Conservation (phyloP, 2,797 vertebrate species). For the Manis javanica region DNA sequence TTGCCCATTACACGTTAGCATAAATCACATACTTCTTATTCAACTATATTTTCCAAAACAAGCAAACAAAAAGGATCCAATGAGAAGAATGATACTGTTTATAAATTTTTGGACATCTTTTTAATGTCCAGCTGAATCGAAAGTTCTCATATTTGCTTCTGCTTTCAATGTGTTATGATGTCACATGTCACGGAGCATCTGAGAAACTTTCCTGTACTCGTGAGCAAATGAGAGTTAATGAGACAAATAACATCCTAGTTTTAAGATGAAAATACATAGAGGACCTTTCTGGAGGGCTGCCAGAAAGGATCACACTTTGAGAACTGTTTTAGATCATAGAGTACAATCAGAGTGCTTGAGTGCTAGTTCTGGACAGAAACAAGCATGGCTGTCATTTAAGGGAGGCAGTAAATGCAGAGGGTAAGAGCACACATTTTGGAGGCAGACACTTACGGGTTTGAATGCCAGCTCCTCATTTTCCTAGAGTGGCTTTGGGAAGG, state of each 20-base stretch:
- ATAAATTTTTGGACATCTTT: background rate
- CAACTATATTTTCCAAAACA: background rate
- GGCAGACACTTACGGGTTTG: background rate
- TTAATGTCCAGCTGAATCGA: background rate
- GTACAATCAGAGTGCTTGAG: background rate
- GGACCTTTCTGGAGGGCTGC: background rate
- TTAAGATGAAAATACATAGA: background rate
- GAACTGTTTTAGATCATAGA: background rate
- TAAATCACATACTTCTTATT: background rate
- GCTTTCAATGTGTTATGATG: background rate
- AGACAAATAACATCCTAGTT: background rate
- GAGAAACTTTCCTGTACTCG: background rate
- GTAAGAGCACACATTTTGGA: background rate
- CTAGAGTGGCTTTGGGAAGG: background rate
- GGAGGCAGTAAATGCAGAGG: background rate
- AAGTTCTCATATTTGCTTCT: background rate
- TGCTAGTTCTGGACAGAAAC: background rate
- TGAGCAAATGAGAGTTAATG: background rate
- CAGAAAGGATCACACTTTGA: background rate
- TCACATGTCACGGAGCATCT: background rate
- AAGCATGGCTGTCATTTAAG: background rate
- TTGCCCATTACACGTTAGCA: constrained; percentile 11
- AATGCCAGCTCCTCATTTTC: background rate
- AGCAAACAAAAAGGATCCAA: background rate
- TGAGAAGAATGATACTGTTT: background rate